phyloP scores from a whole-genome alignment of 1,140 invertebrate genomes.

The Drosophila obscura region DNA sequence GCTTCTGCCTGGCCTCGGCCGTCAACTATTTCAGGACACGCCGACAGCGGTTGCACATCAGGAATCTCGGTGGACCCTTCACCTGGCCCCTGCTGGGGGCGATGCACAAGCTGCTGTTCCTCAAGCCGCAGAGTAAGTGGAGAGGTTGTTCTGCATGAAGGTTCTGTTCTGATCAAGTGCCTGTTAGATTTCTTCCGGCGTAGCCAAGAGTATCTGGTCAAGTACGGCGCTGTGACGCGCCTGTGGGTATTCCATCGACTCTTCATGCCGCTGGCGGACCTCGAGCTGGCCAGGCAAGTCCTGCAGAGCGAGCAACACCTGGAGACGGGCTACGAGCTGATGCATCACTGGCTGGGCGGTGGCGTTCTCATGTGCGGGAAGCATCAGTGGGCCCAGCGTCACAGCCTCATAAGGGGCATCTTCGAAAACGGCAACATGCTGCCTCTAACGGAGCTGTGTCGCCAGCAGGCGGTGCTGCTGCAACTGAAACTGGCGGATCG shows the following conservation, averaged over 20 bases:
- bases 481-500: constrained; percentile 7
- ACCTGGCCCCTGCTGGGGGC: constrained; percentile 59
- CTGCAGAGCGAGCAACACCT: constrained; percentile 49
- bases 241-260: constrained; percentile 70
- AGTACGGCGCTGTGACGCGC: constrained; percentile 57
- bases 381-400: constrained; percentile 54
- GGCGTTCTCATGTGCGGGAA: constrained; percentile 41
- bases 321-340: constrained; percentile 62
- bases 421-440: constrained; percentile 32
- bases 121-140: constrained; percentile 55
- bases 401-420: constrained; percentile 29
- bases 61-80: constrained; percentile 67
- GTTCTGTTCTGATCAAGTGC: not conserved
- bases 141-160: not conserved
- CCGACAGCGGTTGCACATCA: constrained; percentile 45
- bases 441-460: constrained; percentile 22
- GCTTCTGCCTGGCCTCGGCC: constrained; percentile 68
- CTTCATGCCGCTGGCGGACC: constrained; percentile 60
- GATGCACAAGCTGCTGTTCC: constrained; percentile 63
- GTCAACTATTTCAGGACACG: constrained; percentile 65
- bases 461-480: constrained; percentile 26
- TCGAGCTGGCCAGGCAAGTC: constrained; percentile 59
- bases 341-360: constrained; percentile 49
- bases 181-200: constrained; percentile 60
- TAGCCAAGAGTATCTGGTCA: constrained; percentile 45